Evolutionary conservation across 2,797 vertebrate species (phyloP), one percentile per base, ranked within the genome.

Genomic region (Eurystomus glaucurus): DNA sequence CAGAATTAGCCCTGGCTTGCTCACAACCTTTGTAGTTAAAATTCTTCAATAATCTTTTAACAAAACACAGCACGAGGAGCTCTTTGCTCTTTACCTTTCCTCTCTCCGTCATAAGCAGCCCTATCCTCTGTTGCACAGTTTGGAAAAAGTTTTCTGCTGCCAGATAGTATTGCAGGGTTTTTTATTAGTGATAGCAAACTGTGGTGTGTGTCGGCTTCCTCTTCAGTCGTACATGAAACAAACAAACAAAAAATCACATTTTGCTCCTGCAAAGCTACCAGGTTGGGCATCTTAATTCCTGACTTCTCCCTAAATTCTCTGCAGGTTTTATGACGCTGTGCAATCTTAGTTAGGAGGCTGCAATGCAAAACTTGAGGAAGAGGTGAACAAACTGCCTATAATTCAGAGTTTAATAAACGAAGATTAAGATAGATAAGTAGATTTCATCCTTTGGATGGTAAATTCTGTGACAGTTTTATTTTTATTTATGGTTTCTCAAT

Each of bases 181-280:
- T 78, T 52, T 51, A n/a, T 55, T 55, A 84, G 31, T 0, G 2
- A n/a, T 29, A 78, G 58, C 12, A 72, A 78, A 54, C 14, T 46
- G 20, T 14, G 51, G 31, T 19, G 26, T 58, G 48, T 65, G 23
- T 33, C 2, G 14, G 14, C 62, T 87, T 88, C 37, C 33, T 82
- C 33, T 72, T 82, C 51, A 28, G 16, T 78, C 21, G 2, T 29
- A 19, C 61, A 41, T 80, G 31, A 88, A 90, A 35, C 9, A 43
- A 39, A 45, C 11, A 20, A 35, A 45, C 11, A 20, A 35, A 39
- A 20, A 3, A 0, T 0, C 3, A 2, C 5, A 9, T 60, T 86
- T 80, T 50, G 13, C 23, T 21, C 80, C 31, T 60, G 43, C 31
- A 48, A 51, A 85, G 22, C 55, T 35, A 17, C 26, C 25, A 48